phyloP scores from a whole-genome alignment of 2,888 invertebrate species.

The Notodonta ziczac region DNA sequence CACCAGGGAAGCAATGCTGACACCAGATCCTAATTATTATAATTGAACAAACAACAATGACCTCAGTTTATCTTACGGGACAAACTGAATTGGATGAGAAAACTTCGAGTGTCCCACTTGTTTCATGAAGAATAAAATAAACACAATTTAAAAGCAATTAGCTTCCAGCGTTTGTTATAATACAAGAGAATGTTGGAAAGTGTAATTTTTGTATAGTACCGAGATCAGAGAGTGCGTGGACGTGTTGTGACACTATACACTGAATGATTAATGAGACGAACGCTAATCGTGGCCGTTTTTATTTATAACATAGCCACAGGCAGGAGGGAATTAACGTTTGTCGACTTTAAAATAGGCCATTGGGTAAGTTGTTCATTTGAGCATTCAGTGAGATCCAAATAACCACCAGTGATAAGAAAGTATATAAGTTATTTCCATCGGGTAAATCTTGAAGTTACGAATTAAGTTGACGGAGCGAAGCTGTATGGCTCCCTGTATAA shows the following conservation, averaged over 20 bases:
- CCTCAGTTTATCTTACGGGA: slow-evolving; percentile 36
- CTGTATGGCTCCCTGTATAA: no score
- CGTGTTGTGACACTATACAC: slow-evolving; percentile 73
- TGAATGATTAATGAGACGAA: slow-evolving; percentile 72
- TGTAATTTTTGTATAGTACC: slow-evolving; percentile 58
- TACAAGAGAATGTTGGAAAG: slow-evolving; percentile 48
- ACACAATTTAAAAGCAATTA: slow-evolving; percentile 61
- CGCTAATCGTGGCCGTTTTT: slow-evolving; percentile 68
- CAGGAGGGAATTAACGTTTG: slow-evolving; percentile 61
- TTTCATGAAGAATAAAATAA: slow-evolving; percentile 40
- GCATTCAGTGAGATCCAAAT: no score
- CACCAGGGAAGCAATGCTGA: slow-evolving; percentile 17
- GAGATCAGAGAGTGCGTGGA: slow-evolving; percentile 72
- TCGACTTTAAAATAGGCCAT: slow-evolving; percentile 71
- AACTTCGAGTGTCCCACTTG: slow-evolving; percentile 39
- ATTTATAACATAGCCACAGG: slow-evolving; percentile 64
- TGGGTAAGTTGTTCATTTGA: slow-evolving; percentile 37
- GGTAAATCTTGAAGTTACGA: not conserved
- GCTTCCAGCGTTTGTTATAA: slow-evolving; percentile 45
- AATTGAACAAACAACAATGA: slow-evolving; percentile 31
- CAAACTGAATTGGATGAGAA: slow-evolving; percentile 36
- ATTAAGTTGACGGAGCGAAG: no score
- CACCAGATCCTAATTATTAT: slow-evolving; percentile 19
- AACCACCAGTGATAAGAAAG: no score
- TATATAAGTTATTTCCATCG: not conserved